phyloP scores from a whole-genome alignment of 1,140 invertebrate genomes.

The Drosophila fuyamai region DNA sequence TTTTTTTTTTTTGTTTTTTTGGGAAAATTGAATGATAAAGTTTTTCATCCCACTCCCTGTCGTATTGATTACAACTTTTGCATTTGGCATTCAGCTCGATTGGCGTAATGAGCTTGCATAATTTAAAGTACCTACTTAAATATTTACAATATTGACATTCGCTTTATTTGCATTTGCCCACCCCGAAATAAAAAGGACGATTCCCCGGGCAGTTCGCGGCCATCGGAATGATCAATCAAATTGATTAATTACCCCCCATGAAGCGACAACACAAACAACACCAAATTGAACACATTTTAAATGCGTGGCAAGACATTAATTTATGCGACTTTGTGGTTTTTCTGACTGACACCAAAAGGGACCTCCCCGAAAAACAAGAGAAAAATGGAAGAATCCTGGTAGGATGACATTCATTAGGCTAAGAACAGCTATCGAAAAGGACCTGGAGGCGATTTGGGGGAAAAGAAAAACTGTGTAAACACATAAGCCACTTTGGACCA shows the following conservation, averaged over 20 bases:
- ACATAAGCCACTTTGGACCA: conserved; percentile 58
- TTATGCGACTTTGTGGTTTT: conserved; percentile 63
- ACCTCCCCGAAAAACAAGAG: neutral
- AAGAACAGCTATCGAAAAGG: conserved; percentile 36
- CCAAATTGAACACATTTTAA: conserved; percentile 61
- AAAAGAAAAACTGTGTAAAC: conserved; percentile 45
- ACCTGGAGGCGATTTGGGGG: conserved; percentile 23
- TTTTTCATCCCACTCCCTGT: conserved; percentile 9
- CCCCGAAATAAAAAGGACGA: conserved; percentile 7
- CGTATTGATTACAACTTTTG: conserved; percentile 56
- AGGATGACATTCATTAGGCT: conserved; percentile 56
- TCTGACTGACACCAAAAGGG: conserved; percentile 39
- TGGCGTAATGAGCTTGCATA: conserved; percentile 65
- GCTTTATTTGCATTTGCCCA: conserved; percentile 56
- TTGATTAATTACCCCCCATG: conserved; percentile 73
- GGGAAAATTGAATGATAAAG: conserved; percentile 39
- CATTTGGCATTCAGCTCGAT: conserved; percentile 71
- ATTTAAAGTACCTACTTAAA: conserved; percentile 72
- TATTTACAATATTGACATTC: conserved; percentile 66
- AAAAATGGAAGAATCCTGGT: conserved; percentile 12
- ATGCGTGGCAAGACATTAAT: conserved; percentile 69
- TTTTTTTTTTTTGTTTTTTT: conserved; percentile 6
- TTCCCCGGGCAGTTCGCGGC: conserved; percentile 48
- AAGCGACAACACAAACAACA: conserved; percentile 30
- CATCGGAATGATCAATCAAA: conserved; percentile 76